Percentiles rank a stretch among this genome's conserved stretches.
Conservation (phyloP, 2,797 vertebrate species). For the Pseudocheirus occidentalis region DNA sequence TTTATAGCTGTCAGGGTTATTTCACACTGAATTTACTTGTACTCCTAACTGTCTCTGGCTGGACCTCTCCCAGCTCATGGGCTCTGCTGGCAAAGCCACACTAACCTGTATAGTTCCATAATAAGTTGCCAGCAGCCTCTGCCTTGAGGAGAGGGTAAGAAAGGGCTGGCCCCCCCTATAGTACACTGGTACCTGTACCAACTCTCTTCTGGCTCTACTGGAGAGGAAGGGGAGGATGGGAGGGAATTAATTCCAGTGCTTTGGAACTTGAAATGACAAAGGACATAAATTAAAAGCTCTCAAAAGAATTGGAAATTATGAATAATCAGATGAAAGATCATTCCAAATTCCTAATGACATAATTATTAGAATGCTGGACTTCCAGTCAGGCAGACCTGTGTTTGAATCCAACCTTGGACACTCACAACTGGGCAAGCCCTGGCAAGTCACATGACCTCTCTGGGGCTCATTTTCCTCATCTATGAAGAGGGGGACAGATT, state of each 20-base stretch:
- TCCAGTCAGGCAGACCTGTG: background rate
- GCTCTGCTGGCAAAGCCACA: slow-evolving; percentile 13
- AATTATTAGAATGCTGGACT: background rate
- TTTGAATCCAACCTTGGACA: background rate
- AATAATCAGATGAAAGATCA: background rate
- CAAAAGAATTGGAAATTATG: background rate
- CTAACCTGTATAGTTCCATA: background rate
- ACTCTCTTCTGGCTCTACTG: background rate
- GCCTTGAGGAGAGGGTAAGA: no score
- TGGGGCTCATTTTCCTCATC: background rate
- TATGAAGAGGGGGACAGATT: background rate
- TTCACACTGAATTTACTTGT: slow-evolving; percentile 72
- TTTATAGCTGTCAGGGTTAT: slow-evolving; percentile 60
- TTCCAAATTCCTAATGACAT: background rate
- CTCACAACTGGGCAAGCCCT: background rate
- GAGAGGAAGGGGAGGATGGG: background rate
- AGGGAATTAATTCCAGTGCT: slow-evolving; percentile 6
- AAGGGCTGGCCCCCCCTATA: background rate
- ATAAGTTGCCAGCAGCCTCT: background rate
- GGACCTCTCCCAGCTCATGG: background rate
- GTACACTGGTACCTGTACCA: background rate
- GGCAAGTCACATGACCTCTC: background rate
- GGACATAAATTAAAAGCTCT: background rate
- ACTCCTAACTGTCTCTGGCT: slow-evolving; percentile 49
- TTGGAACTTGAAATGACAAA: background rate